phyloP scores from a whole-genome alignment of 2,888 invertebrate species.

The Cosmia pyralina region DNA sequence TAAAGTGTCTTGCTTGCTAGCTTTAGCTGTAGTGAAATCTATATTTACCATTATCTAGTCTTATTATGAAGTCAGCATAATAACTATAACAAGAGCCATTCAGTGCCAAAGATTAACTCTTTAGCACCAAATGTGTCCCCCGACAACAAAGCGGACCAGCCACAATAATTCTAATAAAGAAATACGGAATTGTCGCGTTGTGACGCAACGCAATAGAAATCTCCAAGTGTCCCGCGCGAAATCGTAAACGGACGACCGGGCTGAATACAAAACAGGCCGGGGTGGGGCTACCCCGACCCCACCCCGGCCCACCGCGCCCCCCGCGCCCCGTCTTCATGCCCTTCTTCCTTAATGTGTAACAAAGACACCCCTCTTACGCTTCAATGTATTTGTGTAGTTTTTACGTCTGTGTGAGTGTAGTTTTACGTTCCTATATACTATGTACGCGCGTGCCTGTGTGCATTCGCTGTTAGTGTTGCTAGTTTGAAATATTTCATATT shows the following conservation, averaged over 20 bases:
- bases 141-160: slow-evolving; percentile 69
- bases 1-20: slow-evolving; percentile 1
- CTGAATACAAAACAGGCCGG: slow-evolving; percentile 87
- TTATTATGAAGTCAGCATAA: slow-evolving; percentile 11
- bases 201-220: slow-evolving; percentile 84
- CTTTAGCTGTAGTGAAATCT: slow-evolving; percentile 10
- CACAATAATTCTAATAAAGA: slow-evolving; percentile 82
- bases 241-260: slow-evolving; percentile 87
- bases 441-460: slow-evolving; percentile 62
- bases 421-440: slow-evolving; percentile 68
- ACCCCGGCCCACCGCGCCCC: slow-evolving; percentile 64
- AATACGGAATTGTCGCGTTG: slow-evolving; percentile 82
- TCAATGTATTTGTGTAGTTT: slow-evolving; percentile 84
- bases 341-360: slow-evolving; percentile 90
- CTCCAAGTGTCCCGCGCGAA: slow-evolving; percentile 88
- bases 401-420: slow-evolving; percentile 81
- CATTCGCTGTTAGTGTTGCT: slow-evolving; percentile 68
- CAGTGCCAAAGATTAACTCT: slow-evolving; percentile 62
- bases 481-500: slow-evolving; percentile 89
- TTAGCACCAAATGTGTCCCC: slow-evolving; percentile 62
- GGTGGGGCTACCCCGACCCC: slow-evolving; percentile 70
- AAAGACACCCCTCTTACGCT: slow-evolving; percentile 89
- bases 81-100: slow-evolving; percentile 39
- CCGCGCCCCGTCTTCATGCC: slow-evolving; percentile 83
- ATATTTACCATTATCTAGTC: not conserved